phyloP scores from a whole-genome alignment of 2,797 vertebrate species.

The Podarcis lilfordi region DNA sequence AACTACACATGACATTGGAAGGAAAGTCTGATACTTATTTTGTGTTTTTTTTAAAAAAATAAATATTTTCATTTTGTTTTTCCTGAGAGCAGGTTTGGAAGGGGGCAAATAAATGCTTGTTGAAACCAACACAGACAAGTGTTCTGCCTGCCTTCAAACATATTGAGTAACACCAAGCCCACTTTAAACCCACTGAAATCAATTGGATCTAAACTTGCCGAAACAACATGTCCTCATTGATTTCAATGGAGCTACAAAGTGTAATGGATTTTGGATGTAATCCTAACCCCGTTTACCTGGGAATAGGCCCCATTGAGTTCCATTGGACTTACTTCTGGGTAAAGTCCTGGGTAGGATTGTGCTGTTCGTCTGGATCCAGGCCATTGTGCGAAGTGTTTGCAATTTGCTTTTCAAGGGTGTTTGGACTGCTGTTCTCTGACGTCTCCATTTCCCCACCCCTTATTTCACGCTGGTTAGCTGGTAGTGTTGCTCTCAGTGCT shows the following conservation, averaged over 20 bases:
- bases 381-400: neutral
- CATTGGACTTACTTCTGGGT: neutral
- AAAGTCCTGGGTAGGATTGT: too few species aligned
- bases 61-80: neutral
- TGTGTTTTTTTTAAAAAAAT: neutral
- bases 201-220: neutral
- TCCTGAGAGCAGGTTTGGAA: too few species aligned
- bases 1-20: neutral
- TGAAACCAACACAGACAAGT: neutral
- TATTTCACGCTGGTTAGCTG: neutral
- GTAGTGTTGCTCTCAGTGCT: neutral
- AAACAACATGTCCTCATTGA: neutral
- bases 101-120: neutral
- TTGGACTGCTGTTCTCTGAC: neutral
- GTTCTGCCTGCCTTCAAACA: too few species aligned
- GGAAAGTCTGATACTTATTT: too few species aligned
- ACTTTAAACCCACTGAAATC: neutral
- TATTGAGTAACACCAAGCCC: too few species aligned
- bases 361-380: neutral
- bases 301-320: neutral
- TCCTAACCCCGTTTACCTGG: too few species aligned
- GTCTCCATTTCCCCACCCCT: neutral
- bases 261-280: too few species aligned
- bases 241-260: too few species aligned
- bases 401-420: neutral